phyloP scores from a whole-genome alignment of 2,888 invertebrate genomes.

The Erebia ligea region DNA sequence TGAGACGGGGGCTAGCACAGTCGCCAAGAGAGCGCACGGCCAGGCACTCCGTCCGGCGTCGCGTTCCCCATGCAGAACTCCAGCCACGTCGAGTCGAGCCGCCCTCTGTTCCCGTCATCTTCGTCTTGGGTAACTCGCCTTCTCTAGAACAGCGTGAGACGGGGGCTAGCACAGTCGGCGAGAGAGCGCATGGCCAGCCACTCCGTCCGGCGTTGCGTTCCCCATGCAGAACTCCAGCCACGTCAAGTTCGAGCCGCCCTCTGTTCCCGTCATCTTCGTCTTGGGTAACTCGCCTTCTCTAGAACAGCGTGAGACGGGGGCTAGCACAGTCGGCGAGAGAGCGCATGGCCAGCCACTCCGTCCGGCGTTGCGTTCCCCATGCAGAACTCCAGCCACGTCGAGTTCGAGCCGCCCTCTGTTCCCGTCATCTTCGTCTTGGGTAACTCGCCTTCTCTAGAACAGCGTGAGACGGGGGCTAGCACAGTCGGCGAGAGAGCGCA shows the following conservation, averaged over 20 bases:
- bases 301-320: conserved; percentile 67
- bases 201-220: conserved; percentile 87
- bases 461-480: conserved; percentile 67
- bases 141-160: conserved; percentile 59
- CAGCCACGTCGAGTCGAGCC: conserved; percentile 92
- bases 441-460: conserved; percentile 60
- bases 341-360: conserved; percentile 85
- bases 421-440: conserved; percentile 95
- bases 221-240: conserved; percentile 91
- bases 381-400: conserved; percentile 91
- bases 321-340: conserved; percentile 64
- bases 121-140: conserved; percentile 88
- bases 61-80: conserved; percentile 91
- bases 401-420: conserved; percentile 93
- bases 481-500: conserved; percentile 69
- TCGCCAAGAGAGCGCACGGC: conserved; percentile 75
- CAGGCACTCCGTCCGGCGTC: conserved; percentile 86
- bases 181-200: conserved; percentile 81
- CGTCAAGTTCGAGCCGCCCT: conserved; percentile 93
- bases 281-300: conserved; percentile 83
- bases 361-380: conserved; percentile 88
- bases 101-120: conserved; percentile 94
- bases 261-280: conserved; percentile 94
- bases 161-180: conserved; percentile 66
- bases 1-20: conserved; percentile 72